Conservation (phyloP, 2,888 invertebrate genomes). For the Epiperipatus broadwayi region DNA sequence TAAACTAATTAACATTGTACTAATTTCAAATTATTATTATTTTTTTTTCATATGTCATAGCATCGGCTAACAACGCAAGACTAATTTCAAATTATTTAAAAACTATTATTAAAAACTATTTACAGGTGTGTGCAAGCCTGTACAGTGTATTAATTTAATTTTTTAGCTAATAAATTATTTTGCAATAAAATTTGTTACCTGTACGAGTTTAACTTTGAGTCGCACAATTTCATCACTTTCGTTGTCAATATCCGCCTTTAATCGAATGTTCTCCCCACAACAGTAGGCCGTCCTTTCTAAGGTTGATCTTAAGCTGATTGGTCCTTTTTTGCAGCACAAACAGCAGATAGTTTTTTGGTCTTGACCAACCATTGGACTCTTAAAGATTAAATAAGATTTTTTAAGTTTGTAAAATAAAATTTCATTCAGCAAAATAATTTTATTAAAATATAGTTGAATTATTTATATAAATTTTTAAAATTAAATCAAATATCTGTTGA, state of each 20-base stretch:
- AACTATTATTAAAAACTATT: no score
- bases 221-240: slow-evolving; percentile 40
- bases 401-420: not conserved
- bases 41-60: no score
- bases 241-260: slow-evolving; percentile 49
- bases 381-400: slow-evolving; percentile 16
- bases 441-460: no score
- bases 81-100: no score
- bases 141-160: slow-evolving; percentile 7
- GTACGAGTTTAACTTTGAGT: slow-evolving; percentile 38
- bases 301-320: slow-evolving; percentile 43
- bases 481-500: no score
- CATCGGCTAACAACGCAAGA: no score
- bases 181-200: slow-evolving; percentile 26
- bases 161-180: slow-evolving; percentile 6
- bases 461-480: no score
- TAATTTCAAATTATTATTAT: no score
- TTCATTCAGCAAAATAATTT: no score
- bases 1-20: no score
- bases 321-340: slow-evolving; percentile 48
- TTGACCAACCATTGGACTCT: slow-evolving; percentile 45
- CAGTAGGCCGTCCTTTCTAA: slow-evolving; percentile 53
- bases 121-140: no score
- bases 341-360: slow-evolving; percentile 46
- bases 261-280: slow-evolving; percentile 46